A percentile compares a stretch with the other conserved stretches of the same genome.
Conservation (phyloP, 1,140 invertebrate genomes). For the Rhopalosiphum maidis region DNA sequence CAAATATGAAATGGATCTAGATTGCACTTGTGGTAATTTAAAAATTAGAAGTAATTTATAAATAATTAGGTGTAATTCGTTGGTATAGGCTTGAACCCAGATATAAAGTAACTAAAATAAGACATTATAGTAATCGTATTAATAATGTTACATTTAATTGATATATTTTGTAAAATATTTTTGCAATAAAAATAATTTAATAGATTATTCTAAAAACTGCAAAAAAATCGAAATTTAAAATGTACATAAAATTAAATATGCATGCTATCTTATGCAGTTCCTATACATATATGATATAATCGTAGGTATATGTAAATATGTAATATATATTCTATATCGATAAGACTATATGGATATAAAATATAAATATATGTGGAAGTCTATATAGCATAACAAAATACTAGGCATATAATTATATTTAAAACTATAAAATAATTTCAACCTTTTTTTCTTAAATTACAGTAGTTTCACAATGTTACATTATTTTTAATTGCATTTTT, state of each 20-base stretch:
- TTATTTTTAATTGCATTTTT: neutral
- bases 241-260: no score
- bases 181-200: neutral
- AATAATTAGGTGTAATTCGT: no score
- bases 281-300: no score
- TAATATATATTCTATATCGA: no score
- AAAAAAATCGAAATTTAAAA: neutral
- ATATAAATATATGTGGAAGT: no score
- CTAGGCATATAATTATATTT: no score
- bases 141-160: neutral
- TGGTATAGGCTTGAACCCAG: no score
- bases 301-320: no score
- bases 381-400: no score
- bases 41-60: no score
- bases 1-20: neutral
- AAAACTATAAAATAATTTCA: neutral
- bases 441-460: neutral
- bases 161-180: neutral
- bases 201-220: neutral
- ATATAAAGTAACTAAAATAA: neutral
- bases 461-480: neutral
- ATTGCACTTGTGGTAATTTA: neutral
- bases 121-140: neutral
- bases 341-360: no score
- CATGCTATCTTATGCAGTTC: no score